Conservation (phyloP, 1,140 invertebrate genomes). For the Agraylea sexmaculata region DNA sequence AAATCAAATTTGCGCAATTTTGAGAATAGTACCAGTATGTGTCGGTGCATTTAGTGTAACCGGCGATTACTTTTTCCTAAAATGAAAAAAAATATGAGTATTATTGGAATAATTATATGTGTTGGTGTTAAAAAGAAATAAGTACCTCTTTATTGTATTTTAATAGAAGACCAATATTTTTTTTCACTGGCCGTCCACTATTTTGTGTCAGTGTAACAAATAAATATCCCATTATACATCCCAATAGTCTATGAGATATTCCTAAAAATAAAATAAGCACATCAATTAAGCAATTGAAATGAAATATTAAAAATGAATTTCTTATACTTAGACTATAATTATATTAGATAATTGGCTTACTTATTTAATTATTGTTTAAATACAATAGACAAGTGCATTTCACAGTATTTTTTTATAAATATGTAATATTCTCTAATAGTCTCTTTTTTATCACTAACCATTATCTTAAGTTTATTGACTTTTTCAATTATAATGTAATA, state of each 20-base stretch:
- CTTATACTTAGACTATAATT: background rate
- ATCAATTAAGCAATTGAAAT: no score
- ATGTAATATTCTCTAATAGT: background rate
- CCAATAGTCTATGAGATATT: constrained; percentile 58
- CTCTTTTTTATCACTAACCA: background rate
- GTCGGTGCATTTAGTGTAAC: constrained; percentile 64
- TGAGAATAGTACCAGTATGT: constrained; percentile 71
- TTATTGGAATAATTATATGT: constrained; percentile 12
- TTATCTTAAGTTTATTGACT: constrained; percentile 11
- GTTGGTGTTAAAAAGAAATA: constrained; percentile 10
- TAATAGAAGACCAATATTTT: constrained; percentile 82
- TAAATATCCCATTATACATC: constrained; percentile 73
- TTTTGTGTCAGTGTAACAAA: constrained; percentile 42
- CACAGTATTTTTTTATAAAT: background rate
- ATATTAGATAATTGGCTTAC: no score
- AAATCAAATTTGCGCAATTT: constrained; percentile 60
- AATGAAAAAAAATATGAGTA: constrained; percentile 14
- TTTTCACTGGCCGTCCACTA: constrained; percentile 21
- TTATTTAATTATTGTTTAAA: background rate
- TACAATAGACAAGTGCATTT: background rate
- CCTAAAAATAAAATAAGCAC: constrained; percentile 23
- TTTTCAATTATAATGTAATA: constrained; percentile 14
- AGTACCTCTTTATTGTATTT: constrained; percentile 78
- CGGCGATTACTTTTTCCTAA: constrained; percentile 55
- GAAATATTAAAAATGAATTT: no score